Evolutionary conservation across 2,888 invertebrate genomes (phyloP).

Genomic region (Diaprepes abbreviatus): DNA sequence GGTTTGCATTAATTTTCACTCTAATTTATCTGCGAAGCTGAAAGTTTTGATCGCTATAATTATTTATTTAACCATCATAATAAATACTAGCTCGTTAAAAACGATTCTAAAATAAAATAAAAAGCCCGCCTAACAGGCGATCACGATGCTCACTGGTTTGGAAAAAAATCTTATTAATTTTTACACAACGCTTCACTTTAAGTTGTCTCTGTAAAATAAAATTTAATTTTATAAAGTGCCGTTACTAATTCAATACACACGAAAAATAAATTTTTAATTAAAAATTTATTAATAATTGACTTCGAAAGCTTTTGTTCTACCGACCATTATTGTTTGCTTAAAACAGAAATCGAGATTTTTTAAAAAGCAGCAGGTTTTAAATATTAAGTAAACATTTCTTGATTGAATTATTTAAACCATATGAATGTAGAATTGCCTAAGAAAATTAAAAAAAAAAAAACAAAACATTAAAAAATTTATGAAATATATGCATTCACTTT

Average conservation of each 20-base stretch:
- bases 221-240: constrained; percentile 36
- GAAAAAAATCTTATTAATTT: constrained; percentile 43
- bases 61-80: constrained; percentile 38
- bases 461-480: no score
- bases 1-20: constrained; percentile 37
- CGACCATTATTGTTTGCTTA: constrained; percentile 2
- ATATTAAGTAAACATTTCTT: no score
- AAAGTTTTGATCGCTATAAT: constrained; percentile 22
- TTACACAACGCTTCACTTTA: constrained; percentile 25
- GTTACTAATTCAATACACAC: constrained; percentile 33
- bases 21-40: constrained; percentile 28
- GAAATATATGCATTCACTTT: no score
- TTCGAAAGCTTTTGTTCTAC: constrained; percentile 6
- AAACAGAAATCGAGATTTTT: constrained; percentile 4
- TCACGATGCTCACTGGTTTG: constrained; percentile 37
- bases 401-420: no score
- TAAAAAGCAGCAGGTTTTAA: background rate
- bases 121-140: constrained; percentile 21
- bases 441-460: no score
- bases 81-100: constrained; percentile 22
- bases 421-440: no score
- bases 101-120: constrained; percentile 13
- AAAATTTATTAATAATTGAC: constrained; percentile 20
- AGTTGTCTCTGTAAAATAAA: constrained; percentile 25
- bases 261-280: constrained; percentile 28